phyloP scores from a whole-genome alignment of 1,140 invertebrate genomes.

The Ceratosolen fusciceps region DNA sequence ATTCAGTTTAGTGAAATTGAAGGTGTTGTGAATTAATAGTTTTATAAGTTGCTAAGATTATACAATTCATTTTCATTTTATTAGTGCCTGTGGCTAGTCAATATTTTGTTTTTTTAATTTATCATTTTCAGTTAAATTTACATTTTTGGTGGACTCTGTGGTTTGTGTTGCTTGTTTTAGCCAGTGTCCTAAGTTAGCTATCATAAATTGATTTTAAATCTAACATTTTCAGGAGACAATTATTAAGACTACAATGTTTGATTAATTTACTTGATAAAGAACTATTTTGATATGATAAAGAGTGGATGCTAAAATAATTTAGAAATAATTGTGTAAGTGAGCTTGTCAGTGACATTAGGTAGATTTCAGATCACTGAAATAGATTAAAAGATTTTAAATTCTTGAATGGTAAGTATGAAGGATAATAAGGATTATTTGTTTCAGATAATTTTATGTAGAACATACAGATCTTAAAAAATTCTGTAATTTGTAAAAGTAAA shows the following conservation, averaged over 20 bases:
- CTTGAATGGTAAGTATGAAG: slow-evolving; percentile 33
- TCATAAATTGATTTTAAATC: slow-evolving; percentile 18
- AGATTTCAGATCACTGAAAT: slow-evolving; percentile 1
- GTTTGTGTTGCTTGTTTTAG: slow-evolving; percentile 39
- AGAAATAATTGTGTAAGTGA: slow-evolving; percentile 35
- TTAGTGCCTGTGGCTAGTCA: slow-evolving; percentile 40
- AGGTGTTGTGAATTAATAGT: slow-evolving; percentile 47
- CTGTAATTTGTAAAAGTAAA: not conserved
- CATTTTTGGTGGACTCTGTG: slow-evolving; percentile 42
- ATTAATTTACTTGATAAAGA: slow-evolving; percentile 25
- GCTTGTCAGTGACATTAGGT: slow-evolving; percentile 31
- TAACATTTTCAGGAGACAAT: slow-evolving; percentile 32
- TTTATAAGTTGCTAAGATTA: slow-evolving; percentile 29
- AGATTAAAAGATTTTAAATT: not conserved
- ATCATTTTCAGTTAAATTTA: slow-evolving; percentile 34
- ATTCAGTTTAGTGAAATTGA: slow-evolving; percentile 41
- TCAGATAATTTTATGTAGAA: slow-evolving; percentile 21
- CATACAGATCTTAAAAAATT: not conserved
- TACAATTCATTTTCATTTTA: slow-evolving; percentile 28
- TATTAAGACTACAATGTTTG: not conserved
- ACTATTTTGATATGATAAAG: slow-evolving; percentile 31
- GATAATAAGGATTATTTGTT: slow-evolving; percentile 30
- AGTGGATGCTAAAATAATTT: slow-evolving; percentile 34
- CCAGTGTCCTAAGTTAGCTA: slow-evolving; percentile 40
- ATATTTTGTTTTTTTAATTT: slow-evolving; percentile 35